Conservation (phyloP, 2,113 vertebrate species). For the Oryzias javanicus region DNA sequence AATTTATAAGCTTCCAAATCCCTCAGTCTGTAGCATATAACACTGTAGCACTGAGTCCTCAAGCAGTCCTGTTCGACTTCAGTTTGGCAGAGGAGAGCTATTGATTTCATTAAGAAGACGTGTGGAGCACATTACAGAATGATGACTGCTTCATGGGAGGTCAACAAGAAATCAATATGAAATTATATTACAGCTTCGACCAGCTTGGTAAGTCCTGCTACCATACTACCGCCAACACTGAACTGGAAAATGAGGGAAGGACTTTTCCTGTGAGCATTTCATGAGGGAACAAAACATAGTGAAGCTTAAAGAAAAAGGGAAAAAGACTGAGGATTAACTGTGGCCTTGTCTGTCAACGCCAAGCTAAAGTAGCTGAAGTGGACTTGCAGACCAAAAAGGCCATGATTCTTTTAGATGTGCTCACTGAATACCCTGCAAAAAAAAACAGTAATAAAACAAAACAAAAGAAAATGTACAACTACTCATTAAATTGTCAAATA, state of each 20-base stretch:
- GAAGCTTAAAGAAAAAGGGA: conserved; percentile 10
- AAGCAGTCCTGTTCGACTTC: conserved; percentile 58
- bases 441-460: background rate
- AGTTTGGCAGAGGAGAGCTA: conserved; percentile 67
- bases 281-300: conserved; percentile 30
- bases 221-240: conserved; percentile 38
- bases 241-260: conserved; percentile 42
- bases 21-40: conserved; percentile 40
- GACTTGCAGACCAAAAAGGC: conserved; percentile 18
- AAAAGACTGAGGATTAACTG: conserved; percentile 33
- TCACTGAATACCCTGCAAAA: background rate
- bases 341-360: conserved; percentile 37
- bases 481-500: too few relatives aligned
- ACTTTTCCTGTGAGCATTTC: conserved; percentile 49
- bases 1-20: conserved; percentile 40
- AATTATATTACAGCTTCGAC: conserved; percentile 78
- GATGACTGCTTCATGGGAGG: conserved; percentile 82
- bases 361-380: conserved; percentile 18
- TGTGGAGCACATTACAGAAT: conserved; percentile 81
- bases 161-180: conserved; percentile 84
- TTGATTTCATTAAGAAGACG: conserved; percentile 82
- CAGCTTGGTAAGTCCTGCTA: conserved; percentile 55
- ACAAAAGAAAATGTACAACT: background rate
- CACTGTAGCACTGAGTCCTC: conserved; percentile 47
- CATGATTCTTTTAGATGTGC: background rate